Percentiles rank a stretch among this genome's conserved stretches.
Conservation (phyloP, 2,797 vertebrate genomes). For the Amniataba percoides region DNA sequence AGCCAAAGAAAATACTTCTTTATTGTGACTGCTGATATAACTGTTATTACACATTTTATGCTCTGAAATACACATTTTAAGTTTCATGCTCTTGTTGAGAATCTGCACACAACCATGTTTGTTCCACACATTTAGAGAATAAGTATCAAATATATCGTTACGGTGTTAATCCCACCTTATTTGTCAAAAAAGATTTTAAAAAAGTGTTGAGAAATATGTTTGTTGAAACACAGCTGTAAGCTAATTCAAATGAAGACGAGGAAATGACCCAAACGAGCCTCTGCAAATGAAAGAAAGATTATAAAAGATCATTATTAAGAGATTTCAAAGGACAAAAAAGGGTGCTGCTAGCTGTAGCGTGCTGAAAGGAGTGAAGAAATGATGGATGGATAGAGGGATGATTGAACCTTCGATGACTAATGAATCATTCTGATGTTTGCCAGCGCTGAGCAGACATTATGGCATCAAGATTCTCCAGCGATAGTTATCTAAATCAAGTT, state of each 20-base stretch:
- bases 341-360: neutral
- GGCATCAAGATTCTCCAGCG: constrained; percentile 5
- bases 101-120: neutral
- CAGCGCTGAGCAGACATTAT: constrained; percentile 15
- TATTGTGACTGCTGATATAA: neutral
- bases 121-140: neutral
- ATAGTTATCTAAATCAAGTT: constrained; percentile 29
- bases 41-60: neutral
- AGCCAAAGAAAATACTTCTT: constrained; percentile 6
- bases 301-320: neutral
- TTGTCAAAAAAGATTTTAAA: no score
- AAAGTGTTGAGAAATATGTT: neutral
- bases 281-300: neutral
- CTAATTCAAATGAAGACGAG: neutral
- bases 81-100: neutral
- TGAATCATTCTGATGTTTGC: constrained; percentile 30
- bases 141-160: no score
- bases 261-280: neutral
- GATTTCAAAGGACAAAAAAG: neutral
- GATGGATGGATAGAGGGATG: constrained; percentile 5
- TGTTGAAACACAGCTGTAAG: neutral
- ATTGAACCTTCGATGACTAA: constrained; percentile 7
- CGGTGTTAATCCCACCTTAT: no score
- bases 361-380: neutral
- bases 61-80: neutral